Evolutionary conservation across 2,888 invertebrate species (phyloP).

Genomic region (Dendrolimus houi): DNA sequence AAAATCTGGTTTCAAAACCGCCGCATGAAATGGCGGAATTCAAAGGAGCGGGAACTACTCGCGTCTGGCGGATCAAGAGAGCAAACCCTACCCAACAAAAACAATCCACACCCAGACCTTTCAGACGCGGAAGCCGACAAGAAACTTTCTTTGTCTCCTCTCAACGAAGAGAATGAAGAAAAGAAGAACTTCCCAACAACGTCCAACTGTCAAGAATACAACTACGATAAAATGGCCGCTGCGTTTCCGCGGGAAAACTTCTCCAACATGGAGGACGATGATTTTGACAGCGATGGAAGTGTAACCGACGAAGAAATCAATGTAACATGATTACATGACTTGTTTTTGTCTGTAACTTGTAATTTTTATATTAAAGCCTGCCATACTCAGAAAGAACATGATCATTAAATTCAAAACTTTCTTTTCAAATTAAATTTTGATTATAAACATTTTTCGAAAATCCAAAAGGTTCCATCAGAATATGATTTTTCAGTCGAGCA

Average conservation of each 20-base stretch:
- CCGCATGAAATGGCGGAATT: conserved; percentile 99
- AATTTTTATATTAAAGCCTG: too few relatives aligned
- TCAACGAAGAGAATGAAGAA: conserved; percentile 45
- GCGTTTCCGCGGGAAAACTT: conserved; percentile 45
- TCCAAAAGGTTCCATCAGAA: too few relatives aligned
- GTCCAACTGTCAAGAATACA: conserved; percentile 48
- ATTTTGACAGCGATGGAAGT: conserved; percentile 74
- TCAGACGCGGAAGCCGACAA: conserved; percentile 92
- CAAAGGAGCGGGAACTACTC: conserved; percentile 95
- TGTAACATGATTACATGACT: conserved; percentile 94
- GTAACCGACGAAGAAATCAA: conserved; percentile 91
- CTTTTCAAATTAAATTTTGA: too few relatives aligned
- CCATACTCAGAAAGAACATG: too few relatives aligned
- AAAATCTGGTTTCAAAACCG: conserved; percentile 95
- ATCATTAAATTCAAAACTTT: too few relatives aligned
- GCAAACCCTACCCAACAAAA: conserved; percentile 96
- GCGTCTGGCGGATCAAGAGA: conserved; percentile 96
- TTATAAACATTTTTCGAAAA: too few relatives aligned
- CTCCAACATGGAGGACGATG: conserved; percentile 56
- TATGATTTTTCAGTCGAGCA: not conserved
- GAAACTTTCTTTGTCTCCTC: conserved; percentile 76
- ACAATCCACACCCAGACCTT: conserved; percentile 96
- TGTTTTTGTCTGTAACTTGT: conserved; percentile 32
- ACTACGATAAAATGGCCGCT: conserved; percentile 51
- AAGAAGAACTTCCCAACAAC: conserved; percentile 48